A percentile compares a stretch with the other conserved stretches of the same genome.
These are phyloP conservation scores for Drosophila vallismaia DNA, from an alignment of 2,888 invertebrate species.

Conservation along the genomic window DNA sequence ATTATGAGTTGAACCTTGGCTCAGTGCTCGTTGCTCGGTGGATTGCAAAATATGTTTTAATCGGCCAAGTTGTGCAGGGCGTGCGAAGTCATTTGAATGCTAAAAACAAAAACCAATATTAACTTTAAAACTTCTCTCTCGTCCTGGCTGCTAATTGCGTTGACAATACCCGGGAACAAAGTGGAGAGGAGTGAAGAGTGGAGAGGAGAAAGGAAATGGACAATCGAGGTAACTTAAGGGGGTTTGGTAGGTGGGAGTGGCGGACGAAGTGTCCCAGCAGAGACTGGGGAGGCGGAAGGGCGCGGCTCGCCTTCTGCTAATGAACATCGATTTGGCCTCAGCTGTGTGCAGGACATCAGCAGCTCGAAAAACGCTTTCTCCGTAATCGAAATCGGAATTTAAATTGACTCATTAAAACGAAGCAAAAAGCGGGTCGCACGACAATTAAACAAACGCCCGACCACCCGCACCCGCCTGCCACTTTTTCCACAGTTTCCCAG, in stretches of 20 bases:
- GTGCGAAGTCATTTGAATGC: conserved; percentile 50
- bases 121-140: conserved; percentile 60
- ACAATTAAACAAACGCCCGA: conserved; percentile 74
- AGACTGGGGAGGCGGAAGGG: conserved; percentile 17
- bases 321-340: conserved; percentile 77
- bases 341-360: conserved; percentile 46
- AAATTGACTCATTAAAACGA: conserved; percentile 78
- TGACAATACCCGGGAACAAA: conserved; percentile 58
- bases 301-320: conserved; percentile 64
- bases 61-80: conserved; percentile 17
- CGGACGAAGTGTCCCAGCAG: no score
- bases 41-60: conserved; percentile 29
- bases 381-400: conserved; percentile 79
- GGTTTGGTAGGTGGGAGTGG: not conserved
- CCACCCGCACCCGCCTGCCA: conserved; percentile 1
- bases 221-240: not conserved
- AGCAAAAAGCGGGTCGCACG: conserved; percentile 76
- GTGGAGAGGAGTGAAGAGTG: conserved; percentile 41
- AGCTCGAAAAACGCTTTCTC: conserved; percentile 49
- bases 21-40: not conserved
- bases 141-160: conserved; percentile 65
- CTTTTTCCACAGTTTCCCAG: conserved; percentile 11
- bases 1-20: conserved; percentile 31
- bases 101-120: conserved; percentile 59
- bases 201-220: not conserved